Conservation (phyloP, 2,113 vertebrate genomes). For the Lichenostomus cassidix region DNA sequence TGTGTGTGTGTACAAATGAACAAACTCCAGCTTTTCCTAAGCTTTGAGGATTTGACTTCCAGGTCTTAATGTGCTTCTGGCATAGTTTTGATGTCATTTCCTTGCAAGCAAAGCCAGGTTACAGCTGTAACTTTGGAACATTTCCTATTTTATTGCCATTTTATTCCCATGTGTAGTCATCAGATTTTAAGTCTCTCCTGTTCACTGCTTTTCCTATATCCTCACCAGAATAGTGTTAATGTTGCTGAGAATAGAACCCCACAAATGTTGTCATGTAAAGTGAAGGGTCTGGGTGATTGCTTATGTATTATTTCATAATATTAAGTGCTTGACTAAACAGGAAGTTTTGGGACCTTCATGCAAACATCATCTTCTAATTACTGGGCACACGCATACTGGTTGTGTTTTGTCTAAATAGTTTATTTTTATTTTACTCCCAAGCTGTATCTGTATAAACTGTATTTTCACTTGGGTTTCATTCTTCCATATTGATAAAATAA, state of each 20-base stretch:
- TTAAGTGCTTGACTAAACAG: not conserved
- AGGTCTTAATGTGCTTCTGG: slow-evolving; percentile 40
- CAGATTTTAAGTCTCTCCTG: not conserved
- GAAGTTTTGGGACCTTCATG: not conserved
- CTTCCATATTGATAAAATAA: not conserved
- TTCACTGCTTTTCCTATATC: not conserved
- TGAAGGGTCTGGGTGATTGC: not conserved
- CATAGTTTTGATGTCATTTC: slow-evolving; percentile 51
- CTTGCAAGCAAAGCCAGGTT: slow-evolving; percentile 25
- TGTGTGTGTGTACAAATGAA: not conserved
- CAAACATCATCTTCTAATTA: not conserved
- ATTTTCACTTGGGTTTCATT: not conserved
- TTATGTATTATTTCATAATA: not conserved
- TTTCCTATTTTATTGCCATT: slow-evolving; percentile 20
- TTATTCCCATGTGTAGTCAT: not conserved
- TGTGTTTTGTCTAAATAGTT: not conserved
- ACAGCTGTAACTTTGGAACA: slow-evolving; percentile 8
- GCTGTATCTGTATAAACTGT: not conserved
- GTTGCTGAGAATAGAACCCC: not conserved
- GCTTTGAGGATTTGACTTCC: slow-evolving; percentile 49
- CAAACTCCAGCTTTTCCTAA: slow-evolving; percentile 19
- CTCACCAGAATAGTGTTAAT: not conserved
- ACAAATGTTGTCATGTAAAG: not conserved
- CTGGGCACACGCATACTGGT: not conserved
- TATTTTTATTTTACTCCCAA: not conserved